These are phyloP conservation scores for Esox masquinongy DNA, from an alignment of 2,797 vertebrate genomes.

Conservation along the genomic window DNA sequence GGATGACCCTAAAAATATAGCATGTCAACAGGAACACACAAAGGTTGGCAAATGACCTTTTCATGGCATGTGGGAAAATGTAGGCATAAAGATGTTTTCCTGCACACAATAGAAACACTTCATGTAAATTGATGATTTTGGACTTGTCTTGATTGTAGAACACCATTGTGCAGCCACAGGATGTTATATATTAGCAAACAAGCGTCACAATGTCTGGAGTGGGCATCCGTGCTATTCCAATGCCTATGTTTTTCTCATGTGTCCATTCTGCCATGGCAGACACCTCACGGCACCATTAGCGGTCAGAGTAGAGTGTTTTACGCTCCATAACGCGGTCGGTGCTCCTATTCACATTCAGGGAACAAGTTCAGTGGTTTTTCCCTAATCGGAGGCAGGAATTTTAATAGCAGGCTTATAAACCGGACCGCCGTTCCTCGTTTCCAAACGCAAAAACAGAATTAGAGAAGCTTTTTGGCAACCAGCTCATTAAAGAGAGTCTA, in stretches of 20 bases:
- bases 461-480: not conserved
- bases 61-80: no score
- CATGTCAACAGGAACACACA: no score
- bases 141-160: no score
- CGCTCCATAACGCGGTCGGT: conserved; percentile 25
- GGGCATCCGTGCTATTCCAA: not conserved
- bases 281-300: conserved; percentile 19
- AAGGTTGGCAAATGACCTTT: no score
- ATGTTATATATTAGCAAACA: no score
- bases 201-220: no score
- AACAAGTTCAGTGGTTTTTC: conserved; percentile 35
- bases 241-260: not conserved
- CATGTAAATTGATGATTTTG: no score
- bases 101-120: no score
- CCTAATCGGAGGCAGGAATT: conserved; percentile 43
- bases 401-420: conserved; percentile 46
- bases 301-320: conserved; percentile 34
- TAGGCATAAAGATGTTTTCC: no score
- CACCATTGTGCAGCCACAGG: no score
- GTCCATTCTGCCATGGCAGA: conserved; percentile 14
- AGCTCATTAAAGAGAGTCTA: conserved; percentile 4
- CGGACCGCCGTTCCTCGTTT: conserved; percentile 33
- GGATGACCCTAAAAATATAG: no score
- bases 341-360: conserved; percentile 31
- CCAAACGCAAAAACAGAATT: conserved; percentile 31